Percentiles rank a stretch among this genome's conserved stretches.
phyloP scores from a whole-genome alignment of 2,113 vertebrate genomes.

The Cynopterus brachyotis region DNA sequence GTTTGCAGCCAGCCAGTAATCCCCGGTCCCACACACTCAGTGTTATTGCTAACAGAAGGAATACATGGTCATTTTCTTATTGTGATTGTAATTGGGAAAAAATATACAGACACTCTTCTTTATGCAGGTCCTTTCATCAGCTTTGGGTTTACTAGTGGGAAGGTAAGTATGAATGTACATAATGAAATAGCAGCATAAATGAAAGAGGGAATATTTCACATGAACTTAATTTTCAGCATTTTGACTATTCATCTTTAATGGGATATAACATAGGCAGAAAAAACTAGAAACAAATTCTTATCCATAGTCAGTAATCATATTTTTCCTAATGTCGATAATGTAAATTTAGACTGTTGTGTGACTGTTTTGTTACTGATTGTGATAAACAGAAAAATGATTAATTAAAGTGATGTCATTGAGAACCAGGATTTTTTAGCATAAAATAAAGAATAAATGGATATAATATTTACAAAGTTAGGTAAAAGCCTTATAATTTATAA shows the following conservation, averaged over 20 bases:
- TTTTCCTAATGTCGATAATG: not conserved
- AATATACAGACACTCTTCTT: not conserved
- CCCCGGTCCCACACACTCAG: not conserved
- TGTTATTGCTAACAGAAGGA: not conserved
- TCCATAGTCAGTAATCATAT: not conserved
- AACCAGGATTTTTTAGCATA: not conserved
- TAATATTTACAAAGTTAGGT: constrained; percentile 40
- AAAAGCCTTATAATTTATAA: constrained; percentile 52
- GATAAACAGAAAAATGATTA: constrained; percentile 15
- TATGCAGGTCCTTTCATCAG: too few relatives aligned
- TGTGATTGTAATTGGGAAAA: not conserved
- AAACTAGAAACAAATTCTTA: not conserved
- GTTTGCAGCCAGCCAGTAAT: not conserved
- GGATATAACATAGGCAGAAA: not conserved
- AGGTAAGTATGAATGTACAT: not conserved
- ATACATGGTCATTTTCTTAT: not conserved
- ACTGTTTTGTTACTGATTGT: not conserved
- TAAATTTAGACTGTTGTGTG: not conserved
- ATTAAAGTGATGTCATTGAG: not conserved
- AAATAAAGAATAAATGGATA: constrained; percentile 40
- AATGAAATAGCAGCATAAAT: not conserved
- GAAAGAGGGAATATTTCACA: not conserved
- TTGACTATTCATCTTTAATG: not conserved
- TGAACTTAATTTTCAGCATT: not conserved
- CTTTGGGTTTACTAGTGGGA: not conserved